Conservation (phyloP, 1,140 invertebrate species). For the Solen grandis region DNA sequence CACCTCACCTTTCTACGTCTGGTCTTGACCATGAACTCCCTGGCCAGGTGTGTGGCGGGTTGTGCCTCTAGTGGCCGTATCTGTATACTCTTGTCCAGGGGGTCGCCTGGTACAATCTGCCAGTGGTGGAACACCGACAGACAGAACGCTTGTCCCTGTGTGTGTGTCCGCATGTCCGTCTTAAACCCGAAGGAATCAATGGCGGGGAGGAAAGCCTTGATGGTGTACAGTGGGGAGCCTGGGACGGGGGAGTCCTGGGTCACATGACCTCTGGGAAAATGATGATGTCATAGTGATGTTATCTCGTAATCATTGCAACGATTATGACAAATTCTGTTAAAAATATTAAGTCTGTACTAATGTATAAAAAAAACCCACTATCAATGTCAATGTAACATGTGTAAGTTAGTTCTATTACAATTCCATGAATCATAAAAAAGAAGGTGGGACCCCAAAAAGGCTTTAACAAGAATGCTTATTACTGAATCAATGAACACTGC, state of each 20-base stretch:
- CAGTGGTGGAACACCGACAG: slow-evolving; percentile 99
- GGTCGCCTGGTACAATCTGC: slow-evolving; percentile 99
- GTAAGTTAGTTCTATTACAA: too few relatives aligned
- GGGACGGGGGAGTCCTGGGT: slow-evolving; percentile 99
- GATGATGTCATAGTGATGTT: too few relatives aligned
- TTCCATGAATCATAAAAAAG: too few relatives aligned
- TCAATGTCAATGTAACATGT: too few relatives aligned
- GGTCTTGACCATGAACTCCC: slow-evolving; percentile 99
- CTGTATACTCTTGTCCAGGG: slow-evolving; percentile 97
- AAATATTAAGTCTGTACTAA: too few relatives aligned
- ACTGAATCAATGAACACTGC: too few relatives aligned
- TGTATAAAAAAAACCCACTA: too few relatives aligned
- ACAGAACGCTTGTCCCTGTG: slow-evolving; percentile 99
- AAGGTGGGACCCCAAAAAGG: too few relatives aligned
- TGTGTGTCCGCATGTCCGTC: slow-evolving; percentile 98
- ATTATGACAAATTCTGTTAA: too few relatives aligned
- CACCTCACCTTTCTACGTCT: slow-evolving; percentile 89
- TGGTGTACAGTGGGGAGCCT: slow-evolving; percentile 98
- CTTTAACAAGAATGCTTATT: too few relatives aligned
- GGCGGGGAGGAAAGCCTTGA: slow-evolving; percentile 99
- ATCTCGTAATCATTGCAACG: too few relatives aligned
- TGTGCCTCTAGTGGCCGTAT: slow-evolving; percentile 98
- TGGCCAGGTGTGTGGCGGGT: slow-evolving; percentile 97
- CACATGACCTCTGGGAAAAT: slow-evolving; percentile 91
- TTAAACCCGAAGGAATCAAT: slow-evolving; percentile 99